Base-by-base conservation (phyloP, 2,113 vertebrate species). In the Dendropsophus ebraccatus region DNA sequence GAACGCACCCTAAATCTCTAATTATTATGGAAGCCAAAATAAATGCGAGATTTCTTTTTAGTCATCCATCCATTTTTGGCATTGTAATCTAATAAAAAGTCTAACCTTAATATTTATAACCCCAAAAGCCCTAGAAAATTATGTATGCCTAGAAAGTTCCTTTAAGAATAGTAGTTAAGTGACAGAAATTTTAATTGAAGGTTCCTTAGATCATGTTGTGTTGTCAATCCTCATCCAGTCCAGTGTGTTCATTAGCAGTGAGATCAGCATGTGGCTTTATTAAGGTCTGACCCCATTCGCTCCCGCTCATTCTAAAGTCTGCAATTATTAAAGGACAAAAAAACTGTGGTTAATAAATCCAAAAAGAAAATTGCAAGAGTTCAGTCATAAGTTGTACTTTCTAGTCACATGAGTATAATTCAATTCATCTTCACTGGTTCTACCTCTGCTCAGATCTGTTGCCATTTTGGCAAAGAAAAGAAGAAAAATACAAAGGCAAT, bases 281-380 rank as follows among this genome's bases (percentile, higher is more conserved):
- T 32, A 54, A 21, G 10, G 50, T 21, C 75, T 52, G 25, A 49
- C 83, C 73, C 23, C 28, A 35, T 77, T 75, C 11, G 5, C n/a
- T 35, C 10, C 82, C 62, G 47, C 28, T 21, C 50, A 25, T 50
- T 54, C 62, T 54, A 30, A 69, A 69, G 37, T 85, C 74, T 28
- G 2, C 1, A 69, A 49, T 25, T 9, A 67, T 32, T 69, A 35
- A 67, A 77, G 35, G 19, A 78, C 62, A 56, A 75, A 54, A 23
- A 76, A 23, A 41, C 60, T 52, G 35, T 35, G 6, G 13, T 72
- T 30, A 67, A 54, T 78, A 79, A 69, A 56, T 56, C 45, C 32
- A 69, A 47, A 62, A 47, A 13, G 28, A n/a, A 35, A 28, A 69
- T 52, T 62, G 49, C 49, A 77, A 35, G n/a, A 19, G 35, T 32